A percentile compares a stretch with the other conserved stretches of the same genome.
Conservation (phyloP, 2,113 vertebrate genomes). For the Phaethornis superciliosus region DNA sequence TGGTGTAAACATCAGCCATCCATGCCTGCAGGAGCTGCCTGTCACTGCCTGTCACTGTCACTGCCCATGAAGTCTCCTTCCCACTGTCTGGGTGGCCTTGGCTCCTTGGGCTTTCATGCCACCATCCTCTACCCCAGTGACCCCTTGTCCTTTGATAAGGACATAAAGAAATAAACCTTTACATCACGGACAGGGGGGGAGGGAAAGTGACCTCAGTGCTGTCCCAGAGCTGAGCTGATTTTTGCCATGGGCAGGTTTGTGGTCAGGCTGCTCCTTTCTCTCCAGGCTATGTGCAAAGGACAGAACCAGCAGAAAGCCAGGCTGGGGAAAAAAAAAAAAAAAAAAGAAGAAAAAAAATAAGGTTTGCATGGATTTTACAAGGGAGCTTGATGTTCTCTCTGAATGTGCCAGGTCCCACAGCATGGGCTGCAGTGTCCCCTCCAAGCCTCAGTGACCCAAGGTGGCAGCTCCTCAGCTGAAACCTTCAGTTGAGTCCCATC, state of each 20-base stretch:
- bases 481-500: not conserved
- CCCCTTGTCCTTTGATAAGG: not conserved
- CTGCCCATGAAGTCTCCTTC: not conserved
- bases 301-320: not conserved
- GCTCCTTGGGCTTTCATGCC: not conserved
- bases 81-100: not conserved
- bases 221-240: not conserved
- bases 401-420: not conserved
- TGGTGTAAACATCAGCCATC: not conserved
- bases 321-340: not conserved
- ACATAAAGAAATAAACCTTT: not conserved
- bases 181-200: not conserved
- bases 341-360: too few relatives aligned
- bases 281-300: not conserved
- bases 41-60: not conserved
- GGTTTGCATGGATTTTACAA: too few relatives aligned
- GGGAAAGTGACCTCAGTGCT: not conserved
- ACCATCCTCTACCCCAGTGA: not conserved
- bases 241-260: accelerated
- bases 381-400: too few relatives aligned
- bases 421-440: not conserved
- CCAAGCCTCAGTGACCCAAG: accelerated
- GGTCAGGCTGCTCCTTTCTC: not conserved
- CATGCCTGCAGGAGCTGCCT: not conserved
- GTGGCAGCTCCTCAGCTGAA: not conserved